phyloP scores from a whole-genome alignment of 2,113 vertebrate genomes.

The Sphyrna mokarran region DNA sequence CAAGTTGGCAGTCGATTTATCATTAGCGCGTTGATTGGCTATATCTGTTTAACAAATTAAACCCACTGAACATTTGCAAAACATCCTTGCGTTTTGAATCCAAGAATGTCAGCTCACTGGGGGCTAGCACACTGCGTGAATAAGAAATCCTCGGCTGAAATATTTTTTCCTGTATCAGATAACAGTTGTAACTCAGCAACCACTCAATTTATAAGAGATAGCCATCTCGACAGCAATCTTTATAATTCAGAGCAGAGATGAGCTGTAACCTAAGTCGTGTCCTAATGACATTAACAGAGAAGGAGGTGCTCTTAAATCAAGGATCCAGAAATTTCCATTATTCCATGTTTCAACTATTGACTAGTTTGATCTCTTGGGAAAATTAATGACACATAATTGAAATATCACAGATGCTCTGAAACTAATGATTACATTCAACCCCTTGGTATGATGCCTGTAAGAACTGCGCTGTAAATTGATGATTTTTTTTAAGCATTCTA shows the following conservation, averaged over 20 bases:
- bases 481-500: not conserved
- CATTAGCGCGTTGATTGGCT: slow-evolving; percentile 19
- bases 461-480: not conserved
- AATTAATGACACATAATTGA: slow-evolving; percentile 12
- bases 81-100: not conserved
- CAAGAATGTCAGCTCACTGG: not conserved
- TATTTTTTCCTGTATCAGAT: not conserved
- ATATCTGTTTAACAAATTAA: not conserved
- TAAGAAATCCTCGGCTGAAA: not conserved
- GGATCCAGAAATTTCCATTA: not conserved
- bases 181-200: not conserved
- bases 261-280: not conserved
- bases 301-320: not conserved
- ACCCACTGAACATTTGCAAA: not conserved
- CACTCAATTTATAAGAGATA: not conserved
- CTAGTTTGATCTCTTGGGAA: not conserved
- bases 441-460: not conserved
- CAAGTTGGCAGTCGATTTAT: slow-evolving; percentile 3
- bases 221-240: not conserved
- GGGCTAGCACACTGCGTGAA: not conserved
- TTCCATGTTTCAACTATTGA: not conserved
- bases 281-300: slow-evolving; percentile 17
- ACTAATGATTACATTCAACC: not conserved
- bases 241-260: not conserved
- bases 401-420: not conserved